Conservation (phyloP, 2,888 invertebrate species). For the Xestia xanthographa region DNA sequence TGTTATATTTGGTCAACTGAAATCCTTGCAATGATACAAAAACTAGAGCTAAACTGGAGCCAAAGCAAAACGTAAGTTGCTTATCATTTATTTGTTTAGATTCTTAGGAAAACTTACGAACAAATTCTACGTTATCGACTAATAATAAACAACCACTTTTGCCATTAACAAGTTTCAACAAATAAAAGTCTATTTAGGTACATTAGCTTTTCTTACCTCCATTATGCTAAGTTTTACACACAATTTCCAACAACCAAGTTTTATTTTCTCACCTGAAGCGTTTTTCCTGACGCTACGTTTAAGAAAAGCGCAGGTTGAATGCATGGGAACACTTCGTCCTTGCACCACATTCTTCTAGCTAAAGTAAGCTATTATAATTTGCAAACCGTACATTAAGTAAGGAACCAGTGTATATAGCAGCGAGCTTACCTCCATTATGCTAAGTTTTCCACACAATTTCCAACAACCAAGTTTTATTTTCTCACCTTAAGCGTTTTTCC, state of each 20-base stretch:
- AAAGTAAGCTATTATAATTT: constrained; percentile 71
- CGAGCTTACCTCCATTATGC: neutral
- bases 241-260: neutral
- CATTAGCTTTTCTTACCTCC: neutral
- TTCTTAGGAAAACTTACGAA: neutral
- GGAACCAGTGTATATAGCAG: too few species aligned
- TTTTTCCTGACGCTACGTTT: constrained; percentile 53
- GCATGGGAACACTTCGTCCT: constrained; percentile 40
- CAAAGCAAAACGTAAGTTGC: neutral
- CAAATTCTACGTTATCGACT: neutral
- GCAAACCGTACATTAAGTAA: constrained; percentile 52
- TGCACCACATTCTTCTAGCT: constrained; percentile 63
- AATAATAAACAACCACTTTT: neutral
- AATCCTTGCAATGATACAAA: neutral
- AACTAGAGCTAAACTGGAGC: neutral
- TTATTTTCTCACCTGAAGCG: constrained; percentile 4
- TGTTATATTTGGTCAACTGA: too few species aligned
- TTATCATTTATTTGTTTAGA: neutral
- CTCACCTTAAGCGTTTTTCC: constrained; percentile 23
- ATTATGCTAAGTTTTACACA: constrained; percentile 13
- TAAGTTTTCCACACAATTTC: too few species aligned
- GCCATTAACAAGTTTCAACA: neutral
- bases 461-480: constrained; percentile 3
- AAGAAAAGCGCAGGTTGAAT: constrained; percentile 58
- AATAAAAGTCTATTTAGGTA: neutral